Base-by-base conservation (phyloP, 1,140 invertebrate genomes). In the Lordiphosa mommai region DNA sequence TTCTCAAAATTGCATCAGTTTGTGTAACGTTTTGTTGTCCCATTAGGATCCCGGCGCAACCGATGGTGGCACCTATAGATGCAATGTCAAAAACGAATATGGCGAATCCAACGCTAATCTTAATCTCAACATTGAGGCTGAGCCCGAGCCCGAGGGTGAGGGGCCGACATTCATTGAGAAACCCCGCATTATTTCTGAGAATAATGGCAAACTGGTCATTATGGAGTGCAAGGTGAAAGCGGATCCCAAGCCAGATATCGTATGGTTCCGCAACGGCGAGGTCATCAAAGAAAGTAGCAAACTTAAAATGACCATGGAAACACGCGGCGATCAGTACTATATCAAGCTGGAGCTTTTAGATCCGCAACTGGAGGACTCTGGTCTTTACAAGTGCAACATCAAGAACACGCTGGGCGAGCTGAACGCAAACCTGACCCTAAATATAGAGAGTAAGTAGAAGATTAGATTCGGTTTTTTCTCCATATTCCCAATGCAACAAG, bases 111-210 rank as follows among this genome's bases (percentile, higher is more conserved):
- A 99, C 89, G 98, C 98, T 33, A 99, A 99, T 90, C 92, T 99
- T 4, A 99, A 98, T 87, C 90, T 99, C 40, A 99, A 99, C 89
- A 99, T 99, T 88, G 97, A 98, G 90, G 96, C 96, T 7, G 96
- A 97, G 84, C 94, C 95, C 1, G 96, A 97, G 89, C 94, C 94
- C 1, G 95, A 97, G 89, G 97, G 97, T 9, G 95, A 97, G 80
- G 97, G 97, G 8, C 98, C 98, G 48, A 98, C 96, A n/a, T 99
- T 99, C 89, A 93, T 98, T 33, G 97, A 99, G 88, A 99, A 99
- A 90, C 98, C 98, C 10, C 92, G 94, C 63, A 89, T 89, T 53
- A 47, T 89, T 64, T 98, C 98, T 0, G 95, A 97, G 89, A 94
- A 98, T 85, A 96, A 96, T 82, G 98, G 98, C 4, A 98, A 98